These are phyloP conservation scores for Sarcophaga subvicina DNA, from an alignment of 2,888 invertebrate species.

Conservation along the genomic window DNA sequence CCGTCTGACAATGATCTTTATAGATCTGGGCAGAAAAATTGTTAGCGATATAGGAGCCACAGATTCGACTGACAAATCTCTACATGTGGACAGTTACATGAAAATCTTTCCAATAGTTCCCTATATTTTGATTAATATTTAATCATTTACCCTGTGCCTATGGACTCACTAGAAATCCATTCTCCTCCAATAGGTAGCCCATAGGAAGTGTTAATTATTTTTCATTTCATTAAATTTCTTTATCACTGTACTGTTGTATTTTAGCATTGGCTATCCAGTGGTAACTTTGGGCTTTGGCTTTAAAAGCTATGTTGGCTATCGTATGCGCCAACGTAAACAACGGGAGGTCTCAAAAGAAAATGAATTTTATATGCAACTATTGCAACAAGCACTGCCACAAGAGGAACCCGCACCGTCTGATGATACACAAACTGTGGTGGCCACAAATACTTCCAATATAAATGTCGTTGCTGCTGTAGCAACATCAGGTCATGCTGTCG, in stretches of 20 bases:
- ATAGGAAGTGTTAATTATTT: too few relatives aligned
- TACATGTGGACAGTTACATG: too few relatives aligned
- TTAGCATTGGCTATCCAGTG: slow-evolving; percentile 95
- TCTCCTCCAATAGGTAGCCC: too few relatives aligned
- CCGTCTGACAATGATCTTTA: too few relatives aligned
- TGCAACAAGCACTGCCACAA: slow-evolving; percentile 94
- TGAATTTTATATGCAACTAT: slow-evolving; percentile 95
- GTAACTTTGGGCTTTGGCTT: slow-evolving; percentile 98
- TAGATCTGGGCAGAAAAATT: too few relatives aligned
- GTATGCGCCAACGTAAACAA: slow-evolving; percentile 95
- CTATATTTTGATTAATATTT: too few relatives aligned
- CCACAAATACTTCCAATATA: slow-evolving; percentile 61
- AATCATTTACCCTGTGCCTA: too few relatives aligned
- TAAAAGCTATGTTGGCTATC: slow-evolving; percentile 95
- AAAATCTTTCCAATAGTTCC: too few relatives aligned
- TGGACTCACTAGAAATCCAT: too few relatives aligned
- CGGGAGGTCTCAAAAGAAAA: slow-evolving; percentile 97
- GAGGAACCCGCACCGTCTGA: slow-evolving; percentile 76
- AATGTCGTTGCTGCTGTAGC: slow-evolving; percentile 60
- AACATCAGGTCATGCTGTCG: slow-evolving; percentile 63
- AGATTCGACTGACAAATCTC: too few relatives aligned
- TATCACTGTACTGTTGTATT: not conserved
- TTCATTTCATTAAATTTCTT: too few relatives aligned
- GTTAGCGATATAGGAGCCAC: too few relatives aligned
- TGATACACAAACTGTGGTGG: slow-evolving; percentile 65